A percentile compares a stretch with the other conserved stretches of the same genome.
phyloP scores from a whole-genome alignment of 2,888 invertebrate species.

The Drosophila monieri region DNA sequence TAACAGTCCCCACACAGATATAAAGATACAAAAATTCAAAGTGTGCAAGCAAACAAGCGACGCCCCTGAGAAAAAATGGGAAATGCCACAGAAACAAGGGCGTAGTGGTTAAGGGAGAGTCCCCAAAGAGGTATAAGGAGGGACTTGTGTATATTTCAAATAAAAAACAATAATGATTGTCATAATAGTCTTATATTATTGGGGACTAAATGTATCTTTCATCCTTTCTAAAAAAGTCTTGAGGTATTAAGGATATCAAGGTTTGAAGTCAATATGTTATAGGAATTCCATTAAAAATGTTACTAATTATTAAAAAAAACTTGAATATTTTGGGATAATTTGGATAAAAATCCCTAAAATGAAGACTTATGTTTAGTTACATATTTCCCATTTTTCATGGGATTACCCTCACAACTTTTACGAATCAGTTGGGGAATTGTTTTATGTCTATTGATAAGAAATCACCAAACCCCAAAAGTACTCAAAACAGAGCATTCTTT shows the following conservation, averaged over 20 bases:
- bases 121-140: not conserved
- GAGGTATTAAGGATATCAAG: no score
- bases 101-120: not conserved
- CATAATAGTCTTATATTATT: no score
- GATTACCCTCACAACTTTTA: constrained; percentile 12
- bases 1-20: constrained; percentile 36
- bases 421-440: not conserved
- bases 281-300: no score
- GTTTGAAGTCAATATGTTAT: no score
- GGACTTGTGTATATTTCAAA: not conserved
- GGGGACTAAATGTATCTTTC: no score
- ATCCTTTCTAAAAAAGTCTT: no score
- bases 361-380: no score
- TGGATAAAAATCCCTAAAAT: no score
- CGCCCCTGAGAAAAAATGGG: constrained; percentile 31
- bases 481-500: constrained; percentile 56
- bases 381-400: no score
- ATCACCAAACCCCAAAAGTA: constrained; percentile 44
- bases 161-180: no score
- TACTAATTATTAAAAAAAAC: no score
- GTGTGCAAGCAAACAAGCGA: constrained; percentile 37
- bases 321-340: no score
- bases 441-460: constrained; percentile 52
- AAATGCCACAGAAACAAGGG: constrained; percentile 15
- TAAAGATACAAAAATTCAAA: constrained; percentile 15